Conservation (phyloP, 2,113 vertebrate species). For the Sisor rabdophorus region DNA sequence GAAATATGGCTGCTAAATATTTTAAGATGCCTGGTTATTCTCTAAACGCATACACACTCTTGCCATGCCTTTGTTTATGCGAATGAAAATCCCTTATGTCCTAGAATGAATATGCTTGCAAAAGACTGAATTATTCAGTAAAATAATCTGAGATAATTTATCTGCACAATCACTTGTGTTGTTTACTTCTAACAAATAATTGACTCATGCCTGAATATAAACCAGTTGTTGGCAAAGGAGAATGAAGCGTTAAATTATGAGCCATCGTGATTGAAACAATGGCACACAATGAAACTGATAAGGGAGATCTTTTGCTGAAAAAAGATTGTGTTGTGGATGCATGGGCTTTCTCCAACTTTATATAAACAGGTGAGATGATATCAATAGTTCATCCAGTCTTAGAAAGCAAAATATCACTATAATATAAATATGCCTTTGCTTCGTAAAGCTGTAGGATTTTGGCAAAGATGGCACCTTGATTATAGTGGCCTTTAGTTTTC, state of each 20-base stretch:
- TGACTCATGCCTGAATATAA: constrained; percentile 33
- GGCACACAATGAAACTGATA: constrained; percentile 15
- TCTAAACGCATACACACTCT: not conserved
- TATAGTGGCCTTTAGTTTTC: constrained; percentile 13
- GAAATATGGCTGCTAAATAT: not conserved
- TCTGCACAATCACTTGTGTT: constrained; percentile 38
- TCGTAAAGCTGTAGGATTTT: constrained; percentile 16
- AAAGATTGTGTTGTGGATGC: not conserved
- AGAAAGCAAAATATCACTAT: constrained; percentile 19
- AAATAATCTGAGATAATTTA: constrained; percentile 45
- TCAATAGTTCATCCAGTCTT: constrained; percentile 14
- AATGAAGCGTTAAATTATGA: constrained; percentile 30
- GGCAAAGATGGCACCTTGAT: constrained; percentile 19
- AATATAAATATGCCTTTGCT: constrained; percentile 7
- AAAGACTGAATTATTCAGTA: constrained; percentile 41
- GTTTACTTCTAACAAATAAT: constrained; percentile 18
- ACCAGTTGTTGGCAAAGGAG: constrained; percentile 28
- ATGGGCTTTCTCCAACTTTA: not conserved
- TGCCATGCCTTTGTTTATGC: not conserved
- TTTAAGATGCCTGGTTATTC: not conserved
- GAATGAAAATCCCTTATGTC: not conserved
- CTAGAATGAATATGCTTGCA: not conserved
- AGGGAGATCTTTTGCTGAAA: constrained; percentile 27
- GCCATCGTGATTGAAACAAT: constrained; percentile 42
- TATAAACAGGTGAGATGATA: too few relatives aligned